These are phyloP conservation scores for Erythrolamprus reginae DNA, from an alignment of 2,113 vertebrate genomes.

Conservation along the genomic window DNA sequence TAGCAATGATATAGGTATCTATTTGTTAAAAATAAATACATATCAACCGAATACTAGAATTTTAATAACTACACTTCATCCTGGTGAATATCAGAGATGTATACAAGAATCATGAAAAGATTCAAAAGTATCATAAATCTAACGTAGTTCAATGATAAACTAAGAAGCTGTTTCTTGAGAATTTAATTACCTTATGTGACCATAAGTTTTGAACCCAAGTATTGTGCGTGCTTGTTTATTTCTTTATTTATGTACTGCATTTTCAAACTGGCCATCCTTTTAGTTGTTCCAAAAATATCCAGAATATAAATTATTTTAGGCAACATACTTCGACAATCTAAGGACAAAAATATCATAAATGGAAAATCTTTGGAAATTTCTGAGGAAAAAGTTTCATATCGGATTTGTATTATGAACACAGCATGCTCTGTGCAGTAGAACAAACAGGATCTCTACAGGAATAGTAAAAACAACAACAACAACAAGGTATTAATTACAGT, in stretches of 20 bases:
- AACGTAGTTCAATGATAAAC: background rate
- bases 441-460: background rate
- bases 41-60: background rate
- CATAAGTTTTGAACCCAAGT: background rate
- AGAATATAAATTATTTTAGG: background rate
- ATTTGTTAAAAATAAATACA: no score
- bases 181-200: background rate
- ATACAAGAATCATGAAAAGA: background rate
- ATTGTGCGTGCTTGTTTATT: background rate
- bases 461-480: background rate
- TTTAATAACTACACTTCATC: background rate
- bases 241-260: background rate
- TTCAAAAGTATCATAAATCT: background rate
- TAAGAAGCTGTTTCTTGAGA: slow-evolving; percentile 44
- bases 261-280: background rate
- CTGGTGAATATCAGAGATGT: background rate
- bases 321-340: background rate
- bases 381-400: background rate
- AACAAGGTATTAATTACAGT: background rate
- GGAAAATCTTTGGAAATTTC: background rate
- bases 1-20: background rate
- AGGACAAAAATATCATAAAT: slow-evolving; percentile 7
- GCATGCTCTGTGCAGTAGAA: background rate
- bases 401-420: background rate
- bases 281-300: background rate